Evolutionary conservation across 2,113 vertebrate genomes (phyloP).

Genomic region (Prinia subflava): DNA sequence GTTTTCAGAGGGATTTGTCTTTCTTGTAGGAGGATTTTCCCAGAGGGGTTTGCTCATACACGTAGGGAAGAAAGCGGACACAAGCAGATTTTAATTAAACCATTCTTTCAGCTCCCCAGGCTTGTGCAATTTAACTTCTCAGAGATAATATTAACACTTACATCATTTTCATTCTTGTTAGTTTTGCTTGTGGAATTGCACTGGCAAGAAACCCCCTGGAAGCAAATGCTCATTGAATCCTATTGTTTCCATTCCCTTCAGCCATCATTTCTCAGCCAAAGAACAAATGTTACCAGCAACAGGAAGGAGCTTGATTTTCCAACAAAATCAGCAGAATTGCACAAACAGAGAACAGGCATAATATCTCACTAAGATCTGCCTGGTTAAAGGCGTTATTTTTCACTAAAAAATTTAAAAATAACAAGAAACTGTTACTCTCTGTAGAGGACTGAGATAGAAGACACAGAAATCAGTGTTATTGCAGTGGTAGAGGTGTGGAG

Average conservation of each 20-base stretch:
- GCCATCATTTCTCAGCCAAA: neutral
- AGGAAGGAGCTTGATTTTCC: neutral
- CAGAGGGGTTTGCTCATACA: neutral
- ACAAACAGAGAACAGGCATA: neutral
- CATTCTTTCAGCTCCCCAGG: slow-evolving; percentile 9
- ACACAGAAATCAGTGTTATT: neutral
- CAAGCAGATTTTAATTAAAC: slow-evolving; percentile 51
- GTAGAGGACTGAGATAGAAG: neutral
- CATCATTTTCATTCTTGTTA: slow-evolving; percentile 1
- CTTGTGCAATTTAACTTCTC: slow-evolving; percentile 8
- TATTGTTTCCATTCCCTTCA: slow-evolving; percentile 26
- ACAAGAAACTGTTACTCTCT: neutral
- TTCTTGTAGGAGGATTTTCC: neutral
- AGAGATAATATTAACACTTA: slow-evolving; percentile 34
- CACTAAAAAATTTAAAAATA: neutral
- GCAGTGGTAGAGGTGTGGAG: neutral
- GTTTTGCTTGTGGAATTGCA: neutral
- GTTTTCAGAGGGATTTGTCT: neutral
- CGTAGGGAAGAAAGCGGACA: neutral
- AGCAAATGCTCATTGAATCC: neutral
- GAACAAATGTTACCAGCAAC: neutral
- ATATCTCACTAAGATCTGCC: neutral
- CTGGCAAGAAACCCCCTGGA: neutral
- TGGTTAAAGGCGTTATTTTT: neutral
- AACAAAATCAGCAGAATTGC: neutral